A percentile compares a stretch with the other conserved stretches of the same genome.
These are phyloP conservation scores for Choristoneura rosaceana DNA, from an alignment of 2,888 invertebrate genomes.

Conservation along the genomic window DNA sequence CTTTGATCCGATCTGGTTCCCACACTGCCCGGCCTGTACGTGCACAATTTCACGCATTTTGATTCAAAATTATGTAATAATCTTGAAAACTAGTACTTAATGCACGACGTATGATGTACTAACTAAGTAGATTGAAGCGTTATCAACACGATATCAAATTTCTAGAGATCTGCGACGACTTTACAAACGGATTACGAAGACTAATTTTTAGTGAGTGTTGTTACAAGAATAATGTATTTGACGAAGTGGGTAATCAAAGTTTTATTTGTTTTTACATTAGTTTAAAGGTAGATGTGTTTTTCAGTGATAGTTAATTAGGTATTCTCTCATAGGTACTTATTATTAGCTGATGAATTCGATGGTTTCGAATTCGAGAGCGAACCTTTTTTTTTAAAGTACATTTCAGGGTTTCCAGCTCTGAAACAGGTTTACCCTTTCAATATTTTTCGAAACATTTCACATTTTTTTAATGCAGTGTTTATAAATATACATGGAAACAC, in stretches of 20 bases:
- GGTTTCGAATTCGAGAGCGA: neutral
- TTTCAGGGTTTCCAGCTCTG: neutral
- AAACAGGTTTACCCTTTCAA: neutral
- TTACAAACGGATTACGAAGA: neutral
- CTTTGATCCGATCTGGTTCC: slow-evolving; percentile 88
- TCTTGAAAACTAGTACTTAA: slow-evolving; percentile 15
- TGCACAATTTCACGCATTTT: slow-evolving; percentile 89
- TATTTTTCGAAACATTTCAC: no score
- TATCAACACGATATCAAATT: slow-evolving; percentile 30
- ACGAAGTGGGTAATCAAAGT: neutral
- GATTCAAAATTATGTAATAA: slow-evolving; percentile 32
- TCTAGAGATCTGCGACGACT: slow-evolving; percentile 16
- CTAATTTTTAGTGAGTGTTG: neutral
- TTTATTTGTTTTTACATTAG: neutral
- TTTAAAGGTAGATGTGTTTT: slow-evolving; percentile 8
- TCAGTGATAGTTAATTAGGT: neutral
- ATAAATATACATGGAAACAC: no score
- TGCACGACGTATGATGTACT: slow-evolving; percentile 14
- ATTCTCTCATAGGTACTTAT: no score
- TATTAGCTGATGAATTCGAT: neutral
- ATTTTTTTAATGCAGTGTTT: no score
- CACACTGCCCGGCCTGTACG: slow-evolving; percentile 88
- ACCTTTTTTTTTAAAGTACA: neutral
- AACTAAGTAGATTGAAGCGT: slow-evolving; percentile 1
- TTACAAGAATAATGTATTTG: slow-evolving; percentile 4